Percentiles rank a stretch among this genome's conserved stretches.
Evolutionary conservation across 1,140 invertebrate species (phyloP).

Genomic region (Potamilus streckersoni): DNA sequence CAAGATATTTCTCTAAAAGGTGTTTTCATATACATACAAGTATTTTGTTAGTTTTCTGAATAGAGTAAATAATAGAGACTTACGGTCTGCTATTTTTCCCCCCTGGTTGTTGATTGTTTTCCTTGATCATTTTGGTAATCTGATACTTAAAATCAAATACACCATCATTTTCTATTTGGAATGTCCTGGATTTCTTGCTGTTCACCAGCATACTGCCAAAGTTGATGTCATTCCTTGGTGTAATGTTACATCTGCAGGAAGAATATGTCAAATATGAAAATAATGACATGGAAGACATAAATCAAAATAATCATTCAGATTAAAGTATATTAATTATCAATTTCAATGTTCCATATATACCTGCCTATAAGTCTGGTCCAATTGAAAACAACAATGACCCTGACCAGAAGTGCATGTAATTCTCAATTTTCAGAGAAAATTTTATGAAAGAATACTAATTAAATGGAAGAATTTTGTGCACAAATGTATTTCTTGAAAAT

Average conservation of each 20-base stretch:
- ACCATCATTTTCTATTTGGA: conserved; percentile 68
- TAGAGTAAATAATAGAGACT: conserved; percentile 28
- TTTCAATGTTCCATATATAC: too few relatives aligned
- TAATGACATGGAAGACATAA: neutral
- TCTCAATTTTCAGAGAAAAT: too few relatives aligned
- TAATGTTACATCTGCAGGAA: conserved; percentile 60
- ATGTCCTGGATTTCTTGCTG: conserved; percentile 62
- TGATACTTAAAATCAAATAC: conserved; percentile 68
- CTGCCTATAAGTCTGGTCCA: too few relatives aligned
- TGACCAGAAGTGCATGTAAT: too few relatives aligned
- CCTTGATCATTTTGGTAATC: conserved; percentile 59
- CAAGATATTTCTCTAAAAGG: conserved; percentile 2
- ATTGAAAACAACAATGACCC: too few relatives aligned
- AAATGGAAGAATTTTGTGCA: neutral
- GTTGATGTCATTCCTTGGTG: conserved; percentile 65
- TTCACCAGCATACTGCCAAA: conserved; percentile 66
- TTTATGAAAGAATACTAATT: too few relatives aligned
- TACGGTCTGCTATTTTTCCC: conserved; percentile 50
- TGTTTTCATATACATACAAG: neutral
- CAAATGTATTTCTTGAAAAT: neutral
- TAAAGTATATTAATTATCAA: too few relatives aligned
- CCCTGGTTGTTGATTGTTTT: conserved; percentile 33
- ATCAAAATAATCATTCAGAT: too few relatives aligned
- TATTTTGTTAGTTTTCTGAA: neutral
- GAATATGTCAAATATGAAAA: neutral